Evolutionary conservation across 2,113 vertebrate genomes (phyloP).

Genomic region (Esox niger): DNA sequence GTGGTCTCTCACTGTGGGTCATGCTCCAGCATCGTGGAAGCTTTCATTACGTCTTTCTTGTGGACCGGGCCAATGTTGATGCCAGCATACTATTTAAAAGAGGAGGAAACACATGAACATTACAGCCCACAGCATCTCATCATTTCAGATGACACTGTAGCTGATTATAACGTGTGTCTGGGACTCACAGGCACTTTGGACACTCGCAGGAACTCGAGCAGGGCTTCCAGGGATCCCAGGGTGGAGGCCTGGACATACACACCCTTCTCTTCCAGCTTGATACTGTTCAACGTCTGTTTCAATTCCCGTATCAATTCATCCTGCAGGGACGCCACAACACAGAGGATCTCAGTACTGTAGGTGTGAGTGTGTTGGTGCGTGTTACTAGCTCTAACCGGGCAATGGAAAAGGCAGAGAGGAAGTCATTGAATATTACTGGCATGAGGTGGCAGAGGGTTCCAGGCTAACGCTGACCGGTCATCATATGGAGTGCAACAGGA

Average conservation of each 20-base stretch:
- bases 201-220: constrained; percentile 93
- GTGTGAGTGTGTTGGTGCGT: background rate
- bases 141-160: background rate
- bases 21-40: constrained; percentile 95
- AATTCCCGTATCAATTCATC: constrained; percentile 93
- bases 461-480: no score
- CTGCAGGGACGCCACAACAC: constrained; percentile 57
- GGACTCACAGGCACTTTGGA: constrained; percentile 89
- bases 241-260: constrained; percentile 98
- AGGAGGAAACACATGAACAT: background rate
- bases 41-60: constrained; percentile 97
- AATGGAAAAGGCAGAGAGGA: no score
- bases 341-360: background rate
- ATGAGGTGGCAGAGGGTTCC: no score
- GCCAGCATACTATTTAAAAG: constrained; percentile 85
- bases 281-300: constrained; percentile 93
- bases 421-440: no score
- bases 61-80: constrained; percentile 99
- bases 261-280: constrained; percentile 97
- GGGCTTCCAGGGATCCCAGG: constrained; percentile 92
- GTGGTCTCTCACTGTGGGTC: constrained; percentile 84
- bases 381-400: background rate
- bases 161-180: background rate
- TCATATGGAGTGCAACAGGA: background rate
- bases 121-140: background rate